Evolutionary conservation across 2,888 invertebrate species (phyloP).

Genomic region (Rhingia rostrata): DNA sequence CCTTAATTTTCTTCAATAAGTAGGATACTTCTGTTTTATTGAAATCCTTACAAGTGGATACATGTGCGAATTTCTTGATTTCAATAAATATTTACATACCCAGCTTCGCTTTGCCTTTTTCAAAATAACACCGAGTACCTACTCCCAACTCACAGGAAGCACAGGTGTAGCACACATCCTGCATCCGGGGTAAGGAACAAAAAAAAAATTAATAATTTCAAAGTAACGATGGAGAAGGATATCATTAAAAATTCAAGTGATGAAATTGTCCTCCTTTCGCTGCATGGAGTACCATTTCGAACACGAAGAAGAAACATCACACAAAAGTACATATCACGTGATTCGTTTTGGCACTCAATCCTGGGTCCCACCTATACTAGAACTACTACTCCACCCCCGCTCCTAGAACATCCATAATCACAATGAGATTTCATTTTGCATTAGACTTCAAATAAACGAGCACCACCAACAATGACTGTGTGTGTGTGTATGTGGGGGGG

Average conservation of each 20-base stretch:
- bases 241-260: slow-evolving; percentile 69
- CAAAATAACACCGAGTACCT: slow-evolving; percentile 17
- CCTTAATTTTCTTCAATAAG: too few species aligned
- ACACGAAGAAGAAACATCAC: background rate
- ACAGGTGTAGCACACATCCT: slow-evolving; percentile 37
- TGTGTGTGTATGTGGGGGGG: background rate
- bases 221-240: slow-evolving; percentile 18
- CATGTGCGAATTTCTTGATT: background rate
- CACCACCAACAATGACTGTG: slow-evolving; percentile 12
- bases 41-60: too few species aligned
- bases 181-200: background rate
- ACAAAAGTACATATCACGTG: slow-evolving; percentile 47
- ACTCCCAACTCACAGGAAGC: background rate
- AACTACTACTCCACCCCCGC: slow-evolving; percentile 34
- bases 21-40: too few species aligned
- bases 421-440: slow-evolving; percentile 63
- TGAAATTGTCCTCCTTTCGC: slow-evolving; percentile 54
- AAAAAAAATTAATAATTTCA: slow-evolving; percentile 12
- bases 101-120: slow-evolving; percentile 18
- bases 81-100: background rate
- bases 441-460: slow-evolving; percentile 50
- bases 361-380: slow-evolving; percentile 16
- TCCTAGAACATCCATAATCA: slow-evolving; percentile 25
- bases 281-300: slow-evolving; percentile 23
- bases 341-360: slow-evolving; percentile 46